phyloP scores from a whole-genome alignment of 2,888 invertebrate species.

The Pteria penguin region DNA sequence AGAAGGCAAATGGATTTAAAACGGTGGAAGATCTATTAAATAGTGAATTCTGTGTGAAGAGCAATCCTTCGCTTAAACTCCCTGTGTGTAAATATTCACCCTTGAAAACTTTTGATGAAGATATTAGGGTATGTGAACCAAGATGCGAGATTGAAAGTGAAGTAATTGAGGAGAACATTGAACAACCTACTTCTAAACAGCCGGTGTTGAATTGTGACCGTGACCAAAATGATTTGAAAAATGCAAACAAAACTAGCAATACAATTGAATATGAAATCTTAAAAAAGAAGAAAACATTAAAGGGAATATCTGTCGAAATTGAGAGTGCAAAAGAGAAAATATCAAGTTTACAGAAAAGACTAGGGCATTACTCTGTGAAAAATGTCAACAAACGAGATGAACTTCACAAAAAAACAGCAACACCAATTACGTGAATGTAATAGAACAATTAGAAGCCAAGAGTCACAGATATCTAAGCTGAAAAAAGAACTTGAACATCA shows the following conservation, averaged over 20 bases:
- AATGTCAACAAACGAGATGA: slow-evolving; percentile 33
- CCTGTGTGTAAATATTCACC: too few species aligned
- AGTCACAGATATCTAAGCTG: background rate
- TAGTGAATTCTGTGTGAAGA: too few species aligned
- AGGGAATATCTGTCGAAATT: background rate
- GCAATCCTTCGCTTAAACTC: too few species aligned
- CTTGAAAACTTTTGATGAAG: too few species aligned
- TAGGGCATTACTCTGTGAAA: slow-evolving; percentile 17
- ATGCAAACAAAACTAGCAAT: background rate
- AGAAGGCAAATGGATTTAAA: too few species aligned
- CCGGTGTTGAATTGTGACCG: too few species aligned
- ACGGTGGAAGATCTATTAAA: too few species aligned
- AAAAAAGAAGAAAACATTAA: background rate
- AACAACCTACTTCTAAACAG: too few species aligned
- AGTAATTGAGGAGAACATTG: too few species aligned
- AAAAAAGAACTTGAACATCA: background rate
- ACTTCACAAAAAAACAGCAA: background rate
- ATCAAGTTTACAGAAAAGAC: background rate
- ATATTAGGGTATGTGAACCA: too few species aligned
- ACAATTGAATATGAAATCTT: background rate
- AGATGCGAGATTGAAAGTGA: too few species aligned
- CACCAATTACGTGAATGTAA: background rate
- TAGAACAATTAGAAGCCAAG: background rate
- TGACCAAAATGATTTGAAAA: too few species aligned
- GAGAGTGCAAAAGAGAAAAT: background rate